phyloP scores from a whole-genome alignment of 2,888 invertebrate genomes.

The Protophormia terraenovae region DNA sequence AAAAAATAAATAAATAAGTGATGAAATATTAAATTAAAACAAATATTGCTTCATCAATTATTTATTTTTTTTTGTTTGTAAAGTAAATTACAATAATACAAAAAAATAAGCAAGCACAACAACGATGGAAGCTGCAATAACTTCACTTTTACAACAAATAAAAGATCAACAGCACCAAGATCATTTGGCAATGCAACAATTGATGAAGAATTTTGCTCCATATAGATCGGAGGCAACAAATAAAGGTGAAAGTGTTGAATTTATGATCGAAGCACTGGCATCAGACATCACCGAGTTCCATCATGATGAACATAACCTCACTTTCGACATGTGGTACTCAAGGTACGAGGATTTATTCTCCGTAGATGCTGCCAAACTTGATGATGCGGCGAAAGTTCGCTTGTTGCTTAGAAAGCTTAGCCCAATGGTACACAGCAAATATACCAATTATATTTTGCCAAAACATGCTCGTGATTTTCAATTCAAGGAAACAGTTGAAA shows the following conservation, averaged over 20 bases:
- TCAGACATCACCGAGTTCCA: slow-evolving; percentile 55
- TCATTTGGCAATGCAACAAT: slow-evolving; percentile 32
- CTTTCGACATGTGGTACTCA: slow-evolving; percentile 63
- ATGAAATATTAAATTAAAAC: neutral
- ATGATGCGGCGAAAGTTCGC: slow-evolving; percentile 63
- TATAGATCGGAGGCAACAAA: neutral
- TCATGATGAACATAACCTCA: slow-evolving; percentile 62
- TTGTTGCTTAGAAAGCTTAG: slow-evolving; percentile 62
- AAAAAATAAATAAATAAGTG: neutral
- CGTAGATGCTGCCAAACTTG: slow-evolving; percentile 53
- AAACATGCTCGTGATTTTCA: slow-evolving; percentile 50
- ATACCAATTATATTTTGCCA: slow-evolving; percentile 63
- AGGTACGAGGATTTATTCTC: slow-evolving; percentile 62
- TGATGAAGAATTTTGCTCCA: neutral
- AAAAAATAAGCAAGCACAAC: neutral
- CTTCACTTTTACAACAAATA: slow-evolving; percentile 5
- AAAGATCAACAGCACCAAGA: slow-evolving; percentile 17
- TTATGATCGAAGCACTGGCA: slow-evolving; percentile 53
- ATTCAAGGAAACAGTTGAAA: slow-evolving; percentile 51
- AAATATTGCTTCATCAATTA: neutral
- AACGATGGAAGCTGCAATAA: slow-evolving; percentile 15
- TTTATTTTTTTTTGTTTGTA: too few species aligned
- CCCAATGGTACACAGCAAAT: slow-evolving; percentile 54
- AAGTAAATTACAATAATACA: too few species aligned
- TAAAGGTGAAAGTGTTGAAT: slow-evolving; percentile 12